Evolutionary conservation across 2,113 vertebrate genomes (phyloP), one percentile per base, ranked within the genome.

Genomic region (Ochotona curzoniae): DNA sequence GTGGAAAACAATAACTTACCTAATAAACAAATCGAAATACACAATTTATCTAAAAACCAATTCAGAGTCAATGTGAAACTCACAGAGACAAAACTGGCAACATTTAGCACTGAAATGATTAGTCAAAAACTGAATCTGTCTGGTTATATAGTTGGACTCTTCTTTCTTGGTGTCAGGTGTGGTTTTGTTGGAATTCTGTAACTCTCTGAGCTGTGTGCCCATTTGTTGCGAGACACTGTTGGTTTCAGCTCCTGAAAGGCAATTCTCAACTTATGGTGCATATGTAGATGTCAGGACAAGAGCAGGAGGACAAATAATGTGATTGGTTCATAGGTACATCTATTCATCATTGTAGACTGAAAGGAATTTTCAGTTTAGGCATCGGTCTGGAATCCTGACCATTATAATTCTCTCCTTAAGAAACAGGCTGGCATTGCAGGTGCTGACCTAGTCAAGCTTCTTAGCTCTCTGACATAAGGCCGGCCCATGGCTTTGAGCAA

Each of bases 281-380:
- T 71, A 74, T 44, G 76, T 25, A 93, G 63, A 84, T 25, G 81
- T 71, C 32, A 91, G 70, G 73, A 28, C 86, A 61, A 54, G 17
- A 89, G 74, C 25, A 30, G 44, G 30, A 61, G 32, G 79, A 49
- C 78, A 86, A 96, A 74, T 1, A 71, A 38, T 13, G 30, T 47
- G 73, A 76, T 66, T 60, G 57, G 69, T 63, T 74, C 82, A 57
- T 66, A 25, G 87, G 51, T 75, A 11, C 15, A 26, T 80, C 86
- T 85, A n/a, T 94, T 93, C 88, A 61, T 93, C 94, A 90, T 80
- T 11, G 79, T 90, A 88, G 64, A 81, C 47, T 38, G 91, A 92
- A 90, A 88, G 86, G 35, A 64, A 66, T 94, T 96, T 97, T 94
- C 93, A 83, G 87, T 93, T 80, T 89, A 80, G 76, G 84, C 93